These are phyloP conservation scores for Acrobasis suavella DNA, from an alignment of 2,888 invertebrate genomes.

Conservation along the genomic window DNA sequence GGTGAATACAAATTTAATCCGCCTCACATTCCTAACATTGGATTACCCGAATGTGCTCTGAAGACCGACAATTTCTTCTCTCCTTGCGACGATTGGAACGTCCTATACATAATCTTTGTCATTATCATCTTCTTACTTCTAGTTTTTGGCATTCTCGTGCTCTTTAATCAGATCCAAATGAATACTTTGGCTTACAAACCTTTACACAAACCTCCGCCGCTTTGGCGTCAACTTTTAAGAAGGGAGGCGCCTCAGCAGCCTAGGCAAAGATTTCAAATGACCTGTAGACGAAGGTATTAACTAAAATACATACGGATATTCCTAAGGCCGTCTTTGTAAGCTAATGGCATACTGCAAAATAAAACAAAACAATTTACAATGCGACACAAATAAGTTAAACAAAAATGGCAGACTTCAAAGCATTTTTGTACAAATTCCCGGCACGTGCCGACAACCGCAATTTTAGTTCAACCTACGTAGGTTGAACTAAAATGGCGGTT, in stretches of 20 bases:
- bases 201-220: background rate
- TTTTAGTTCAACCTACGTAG: too few relatives aligned
- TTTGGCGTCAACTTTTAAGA: background rate
- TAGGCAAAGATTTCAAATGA: background rate
- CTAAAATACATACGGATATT: too few relatives aligned
- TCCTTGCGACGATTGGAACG: conserved; percentile 35
- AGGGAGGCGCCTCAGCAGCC: background rate
- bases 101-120: conserved; percentile 32
- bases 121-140: conserved; percentile 36
- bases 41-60: conserved; percentile 4
- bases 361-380: too few relatives aligned
- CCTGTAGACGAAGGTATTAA: background rate
- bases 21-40: background rate
- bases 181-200: conserved; percentile 8
- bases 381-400: too few relatives aligned
- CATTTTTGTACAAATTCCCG: too few relatives aligned
- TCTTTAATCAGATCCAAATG: conserved; percentile 16
- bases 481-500: too few relatives aligned
- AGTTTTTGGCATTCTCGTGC: conserved; percentile 28
- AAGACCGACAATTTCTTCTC: conserved; percentile 32
- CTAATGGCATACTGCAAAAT: too few relatives aligned
- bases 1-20: background rate
- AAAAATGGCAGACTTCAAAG: too few relatives aligned
- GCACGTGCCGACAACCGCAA: too few relatives aligned
- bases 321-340: too few relatives aligned